These are phyloP conservation scores for Tetragnatha versicolor DNA, from an alignment of 1,140 invertebrate species.

Conservation along the genomic window DNA sequence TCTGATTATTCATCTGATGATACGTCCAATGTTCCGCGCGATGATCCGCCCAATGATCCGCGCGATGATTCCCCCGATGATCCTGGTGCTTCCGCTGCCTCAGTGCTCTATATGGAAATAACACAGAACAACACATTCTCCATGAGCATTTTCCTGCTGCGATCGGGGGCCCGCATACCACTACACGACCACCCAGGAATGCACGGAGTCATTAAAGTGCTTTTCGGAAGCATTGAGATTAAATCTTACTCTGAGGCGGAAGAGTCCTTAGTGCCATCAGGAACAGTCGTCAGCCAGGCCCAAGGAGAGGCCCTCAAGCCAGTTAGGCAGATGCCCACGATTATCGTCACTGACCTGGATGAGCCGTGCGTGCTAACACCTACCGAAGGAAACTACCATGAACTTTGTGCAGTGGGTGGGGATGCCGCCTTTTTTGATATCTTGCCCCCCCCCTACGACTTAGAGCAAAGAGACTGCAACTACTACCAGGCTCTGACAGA, in stretches of 20 bases:
- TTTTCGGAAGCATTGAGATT: conserved; percentile 75
- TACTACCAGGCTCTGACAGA: conserved; percentile 61
- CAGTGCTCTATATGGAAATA: conserved; percentile 83
- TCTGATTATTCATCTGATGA: no score
- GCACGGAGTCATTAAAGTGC: conserved; percentile 85
- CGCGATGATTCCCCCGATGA: no score
- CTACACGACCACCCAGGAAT: conserved; percentile 92
- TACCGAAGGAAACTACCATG: conserved; percentile 79
- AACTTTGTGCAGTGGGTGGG: conserved; percentile 70
- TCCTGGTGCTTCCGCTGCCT: conserved; percentile 67
- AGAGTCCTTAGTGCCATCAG: conserved; percentile 40
- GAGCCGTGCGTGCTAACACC: conserved; percentile 76
- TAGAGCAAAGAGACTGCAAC: conserved; percentile 61
- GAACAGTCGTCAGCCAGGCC: conserved; percentile 39
- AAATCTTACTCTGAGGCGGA: conserved; percentile 69
- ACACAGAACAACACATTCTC: conserved; percentile 79
- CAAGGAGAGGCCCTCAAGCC: conserved; percentile 45
- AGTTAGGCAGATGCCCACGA: conserved; percentile 22
- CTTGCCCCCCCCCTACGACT: conserved; percentile 82
- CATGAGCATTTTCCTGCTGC: conserved; percentile 86
- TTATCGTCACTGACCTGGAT: conserved; percentile 52
- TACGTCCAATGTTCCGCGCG: no score
- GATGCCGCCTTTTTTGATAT: conserved; percentile 91
- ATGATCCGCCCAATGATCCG: no score
- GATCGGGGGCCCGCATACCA: conserved; percentile 78